Evolutionary conservation across 2,113 vertebrate species (phyloP).

Genomic region (Cairina moschata): DNA sequence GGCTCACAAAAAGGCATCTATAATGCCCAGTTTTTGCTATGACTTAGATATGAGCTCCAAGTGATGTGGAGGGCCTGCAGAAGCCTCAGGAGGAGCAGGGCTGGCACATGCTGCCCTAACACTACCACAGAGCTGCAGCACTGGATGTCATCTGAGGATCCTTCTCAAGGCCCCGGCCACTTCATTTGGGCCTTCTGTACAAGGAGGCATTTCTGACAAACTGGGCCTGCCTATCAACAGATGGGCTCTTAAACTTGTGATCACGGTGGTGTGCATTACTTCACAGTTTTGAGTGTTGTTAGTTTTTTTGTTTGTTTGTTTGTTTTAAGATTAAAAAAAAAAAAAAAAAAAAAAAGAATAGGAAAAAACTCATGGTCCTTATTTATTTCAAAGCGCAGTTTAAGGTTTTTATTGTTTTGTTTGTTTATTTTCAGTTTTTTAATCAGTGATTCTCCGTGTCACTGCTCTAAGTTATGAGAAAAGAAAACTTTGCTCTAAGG

Average conservation of each 20-base stretch:
- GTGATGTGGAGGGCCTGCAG: fast-evolving
- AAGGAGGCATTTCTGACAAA: neutral
- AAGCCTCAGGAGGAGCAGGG: neutral
- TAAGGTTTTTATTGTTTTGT: neutral
- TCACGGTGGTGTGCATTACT: neutral
- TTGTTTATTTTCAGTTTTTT: neutral
- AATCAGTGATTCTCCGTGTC: neutral
- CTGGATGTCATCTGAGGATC: neutral
- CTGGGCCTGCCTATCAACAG: neutral
- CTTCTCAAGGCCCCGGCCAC: neutral
- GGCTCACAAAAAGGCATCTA: neutral
- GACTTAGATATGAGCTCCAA: neutral
- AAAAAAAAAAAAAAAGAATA: neutral
- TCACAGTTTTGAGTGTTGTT: neutral
- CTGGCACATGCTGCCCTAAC: fast-evolving
- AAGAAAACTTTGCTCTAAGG: neutral
- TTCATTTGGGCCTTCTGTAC: neutral
- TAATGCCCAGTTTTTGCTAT: neutral
- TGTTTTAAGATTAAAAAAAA: neutral
- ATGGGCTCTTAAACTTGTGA: neutral
- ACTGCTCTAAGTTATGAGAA: neutral
- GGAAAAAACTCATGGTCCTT: neutral
- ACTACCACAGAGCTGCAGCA: neutral
- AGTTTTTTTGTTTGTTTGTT: too few species aligned
- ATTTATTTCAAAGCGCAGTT: neutral